Evolutionary conservation across 1,140 invertebrate genomes (phyloP).

Genomic region (Orius insidiosus): DNA sequence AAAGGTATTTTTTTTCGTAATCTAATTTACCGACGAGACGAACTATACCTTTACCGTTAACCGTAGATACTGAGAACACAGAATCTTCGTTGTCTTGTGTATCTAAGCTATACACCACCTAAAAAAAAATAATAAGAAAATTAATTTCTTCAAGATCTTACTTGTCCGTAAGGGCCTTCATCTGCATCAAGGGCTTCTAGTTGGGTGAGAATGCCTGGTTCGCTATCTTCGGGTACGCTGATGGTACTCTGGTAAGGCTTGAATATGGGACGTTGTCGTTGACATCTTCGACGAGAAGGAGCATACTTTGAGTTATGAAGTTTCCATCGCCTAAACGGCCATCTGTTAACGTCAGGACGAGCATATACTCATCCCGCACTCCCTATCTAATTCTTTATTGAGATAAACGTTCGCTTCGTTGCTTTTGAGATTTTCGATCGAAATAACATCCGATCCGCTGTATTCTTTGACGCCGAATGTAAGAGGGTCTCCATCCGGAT

Average conservation of each 20-base stretch:
- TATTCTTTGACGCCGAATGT: slow-evolving; percentile 66
- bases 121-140: slow-evolving; percentile 3
- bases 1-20: slow-evolving; percentile 74
- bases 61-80: slow-evolving; percentile 61
- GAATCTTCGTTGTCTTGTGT: slow-evolving; percentile 58
- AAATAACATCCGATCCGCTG: slow-evolving; percentile 61
- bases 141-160: slow-evolving; percentile 23
- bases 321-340: slow-evolving; percentile 70
- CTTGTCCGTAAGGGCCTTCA: slow-evolving; percentile 81
- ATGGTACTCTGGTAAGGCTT: slow-evolving; percentile 67
- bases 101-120: slow-evolving; percentile 39
- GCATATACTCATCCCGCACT: slow-evolving; percentile 70
- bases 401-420: slow-evolving; percentile 76
- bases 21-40: slow-evolving; percentile 58
- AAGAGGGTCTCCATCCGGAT: slow-evolving; percentile 69
- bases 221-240: slow-evolving; percentile 57
- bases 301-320: slow-evolving; percentile 75
- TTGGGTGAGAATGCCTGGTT: slow-evolving; percentile 51
- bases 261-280: slow-evolving; percentile 83
- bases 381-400: slow-evolving; percentile 75
- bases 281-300: slow-evolving; percentile 76
- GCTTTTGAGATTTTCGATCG: slow-evolving; percentile 57
- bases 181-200: slow-evolving; percentile 77
- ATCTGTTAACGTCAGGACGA: slow-evolving; percentile 78
- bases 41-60: slow-evolving; percentile 71